phyloP scores from a whole-genome alignment of 1,140 invertebrate species.

The Drosophila hydei region DNA sequence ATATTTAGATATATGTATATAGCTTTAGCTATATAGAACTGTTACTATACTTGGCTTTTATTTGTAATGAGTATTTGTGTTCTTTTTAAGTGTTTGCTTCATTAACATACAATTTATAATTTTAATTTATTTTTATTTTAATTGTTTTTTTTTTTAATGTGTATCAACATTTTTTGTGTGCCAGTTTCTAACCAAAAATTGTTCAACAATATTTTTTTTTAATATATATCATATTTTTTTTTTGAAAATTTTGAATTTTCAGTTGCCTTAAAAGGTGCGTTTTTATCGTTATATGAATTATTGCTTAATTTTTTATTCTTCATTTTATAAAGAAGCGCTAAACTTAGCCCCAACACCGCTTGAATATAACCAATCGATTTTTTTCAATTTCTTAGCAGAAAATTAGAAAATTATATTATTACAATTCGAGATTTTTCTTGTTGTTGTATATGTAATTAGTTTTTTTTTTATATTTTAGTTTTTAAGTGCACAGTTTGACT shows the following conservation, averaged over 20 bases:
- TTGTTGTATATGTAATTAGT: conserved; percentile 24
- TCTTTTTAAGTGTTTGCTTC: conserved; percentile 54
- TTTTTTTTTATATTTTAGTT: conserved; percentile 35
- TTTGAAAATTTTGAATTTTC: conserved; percentile 77
- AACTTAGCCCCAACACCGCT: conserved; percentile 74
- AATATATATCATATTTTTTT: conserved; percentile 15
- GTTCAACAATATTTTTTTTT: conserved; percentile 70
- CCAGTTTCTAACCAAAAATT: conserved; percentile 62
- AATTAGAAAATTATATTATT: conserved; percentile 47
- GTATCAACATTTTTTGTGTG: conserved; percentile 41
- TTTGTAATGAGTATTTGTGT: conserved; percentile 66
- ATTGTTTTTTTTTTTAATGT: conserved; percentile 34
- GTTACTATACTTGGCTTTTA: conserved; percentile 25
- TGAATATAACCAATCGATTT: conserved; percentile 68
- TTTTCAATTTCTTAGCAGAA: conserved; percentile 62
- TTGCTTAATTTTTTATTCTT: conserved; percentile 62
- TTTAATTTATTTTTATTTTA: conserved; percentile 44
- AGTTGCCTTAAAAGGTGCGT: conserved; percentile 28
- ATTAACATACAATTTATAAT: conserved; percentile 37
- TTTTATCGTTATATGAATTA: conserved; percentile 21
- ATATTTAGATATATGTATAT: conserved; percentile 41
- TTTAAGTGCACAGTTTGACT: conserved; percentile 69
- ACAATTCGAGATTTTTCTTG: conserved; percentile 73
- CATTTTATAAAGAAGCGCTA: conserved; percentile 76
- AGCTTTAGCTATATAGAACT: conserved; percentile 43